A percentile compares a stretch with the other conserved stretches of the same genome.
Evolutionary conservation across 2,888 invertebrate genomes (phyloP).

Genomic region (Urechis unicinctus): DNA sequence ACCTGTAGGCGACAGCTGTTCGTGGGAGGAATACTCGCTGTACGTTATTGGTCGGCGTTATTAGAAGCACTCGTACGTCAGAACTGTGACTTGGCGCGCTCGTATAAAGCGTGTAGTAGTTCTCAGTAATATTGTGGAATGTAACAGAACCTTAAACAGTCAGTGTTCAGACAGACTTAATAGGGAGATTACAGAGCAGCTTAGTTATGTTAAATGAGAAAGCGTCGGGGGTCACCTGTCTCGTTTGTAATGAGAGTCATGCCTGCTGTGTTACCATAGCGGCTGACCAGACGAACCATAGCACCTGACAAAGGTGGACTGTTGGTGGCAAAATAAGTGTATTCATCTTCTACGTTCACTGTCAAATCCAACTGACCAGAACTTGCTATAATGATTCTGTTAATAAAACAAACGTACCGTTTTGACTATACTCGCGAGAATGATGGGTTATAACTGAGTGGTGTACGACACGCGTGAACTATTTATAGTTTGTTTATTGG

Average conservation of each 20-base stretch:
- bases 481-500: no score
- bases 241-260: constrained; percentile 5
- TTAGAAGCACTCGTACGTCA: constrained; percentile 7
- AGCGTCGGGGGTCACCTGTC: constrained; percentile 6
- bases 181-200: no score
- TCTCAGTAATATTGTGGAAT: constrained; percentile 7
- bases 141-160: constrained; percentile 3
- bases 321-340: constrained; percentile 27
- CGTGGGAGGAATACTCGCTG: no score
- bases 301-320: constrained; percentile 24
- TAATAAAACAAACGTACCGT: neutral
- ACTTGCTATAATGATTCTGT: constrained; percentile 20
- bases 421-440: no score
- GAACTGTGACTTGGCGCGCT: constrained; percentile 6
- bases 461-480: no score
- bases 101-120: constrained; percentile 10
- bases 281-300: constrained; percentile 19
- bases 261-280: constrained; percentile 10
- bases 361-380: constrained; percentile 17
- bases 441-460: no score
- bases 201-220: no score
- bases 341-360: constrained; percentile 28
- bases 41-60: no score
- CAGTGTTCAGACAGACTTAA: no score
- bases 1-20: no score